phyloP scores from a whole-genome alignment of 2,113 vertebrate genomes.

The Ellobius talpinus region DNA sequence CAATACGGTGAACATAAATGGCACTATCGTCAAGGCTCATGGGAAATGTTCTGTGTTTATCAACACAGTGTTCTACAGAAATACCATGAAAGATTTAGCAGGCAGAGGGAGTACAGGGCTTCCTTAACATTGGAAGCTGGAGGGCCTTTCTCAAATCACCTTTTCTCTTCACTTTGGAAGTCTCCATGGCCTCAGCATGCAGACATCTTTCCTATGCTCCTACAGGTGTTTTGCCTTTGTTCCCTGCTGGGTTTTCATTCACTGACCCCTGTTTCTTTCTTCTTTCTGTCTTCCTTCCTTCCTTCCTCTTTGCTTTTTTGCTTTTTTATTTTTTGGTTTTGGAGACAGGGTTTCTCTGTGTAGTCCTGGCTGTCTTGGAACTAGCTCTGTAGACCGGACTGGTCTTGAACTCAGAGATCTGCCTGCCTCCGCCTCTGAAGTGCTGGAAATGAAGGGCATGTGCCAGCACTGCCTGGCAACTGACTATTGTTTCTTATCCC shows the following conservation, averaged over 20 bases:
- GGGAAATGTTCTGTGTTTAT: not conserved
- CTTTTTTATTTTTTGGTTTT: not conserved
- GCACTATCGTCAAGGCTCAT: not conserved
- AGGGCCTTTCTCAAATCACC: not conserved
- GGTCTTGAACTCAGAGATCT: not conserved
- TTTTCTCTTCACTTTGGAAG: not conserved
- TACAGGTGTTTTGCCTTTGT: not conserved
- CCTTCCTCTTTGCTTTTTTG: not conserved
- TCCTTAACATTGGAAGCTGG: not conserved
- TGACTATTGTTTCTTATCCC: not conserved
- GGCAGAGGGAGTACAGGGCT: not conserved
- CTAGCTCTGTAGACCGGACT: not conserved
- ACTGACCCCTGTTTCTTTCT: not conserved
- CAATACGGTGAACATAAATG: not conserved
- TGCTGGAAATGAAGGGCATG: not conserved
- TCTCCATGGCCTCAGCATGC: not conserved
- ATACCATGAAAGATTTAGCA: not conserved
- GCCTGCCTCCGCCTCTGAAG: not conserved
- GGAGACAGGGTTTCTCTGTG: not conserved
- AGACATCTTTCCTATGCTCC: not conserved
- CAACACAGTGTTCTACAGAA: not conserved
- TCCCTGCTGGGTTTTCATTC: not conserved
- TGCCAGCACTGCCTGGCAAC: not conserved
- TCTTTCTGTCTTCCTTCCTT: not conserved
- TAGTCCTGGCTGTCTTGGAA: not conserved